Evolutionary conservation across 2,113 vertebrate genomes (phyloP), one percentile per base, ranked within the genome.

Genomic region (Pomatostomus ruficeps): DNA sequence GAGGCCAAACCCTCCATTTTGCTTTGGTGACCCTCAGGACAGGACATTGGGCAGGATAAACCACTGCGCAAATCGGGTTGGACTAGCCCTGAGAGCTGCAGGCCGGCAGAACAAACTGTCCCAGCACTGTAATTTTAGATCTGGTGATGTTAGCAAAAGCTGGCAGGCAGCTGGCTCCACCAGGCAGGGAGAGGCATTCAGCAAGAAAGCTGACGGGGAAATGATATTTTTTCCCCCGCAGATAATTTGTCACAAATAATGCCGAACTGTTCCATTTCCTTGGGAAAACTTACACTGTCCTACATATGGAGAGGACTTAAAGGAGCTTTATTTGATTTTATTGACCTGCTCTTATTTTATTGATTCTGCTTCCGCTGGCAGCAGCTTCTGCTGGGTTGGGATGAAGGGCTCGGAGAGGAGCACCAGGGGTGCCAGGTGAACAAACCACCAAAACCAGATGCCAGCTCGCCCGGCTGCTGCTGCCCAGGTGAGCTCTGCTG

Each of bases 121-220:
- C 51, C 68, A 88, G 24, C 55, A 45, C 63, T 88, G 23, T 77
- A 83, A 95, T 93, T 93, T 93, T 88, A 93, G 65, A 91, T 89
- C 25, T 85, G 70, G 86, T 57, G 84, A 68, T 61, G 84, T 65
- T 89, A 93, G 79, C 75, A 92, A 28, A 84, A 91, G 76, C 40
- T 91, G 86, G 26, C 89, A 89, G 89, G 22, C 80, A 95, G 84
- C 65, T 95, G 83, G 80, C 83, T 87, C 54, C 85, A n/a, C n/a
- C n/a, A n/a, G n/a, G n/a, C 59, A 81, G 62, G 66, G 78, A 94
- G 74, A 94, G 45, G 40, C 48, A 68, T 85, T 82, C 61, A 80
- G 63, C 63, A 67, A 83, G 93, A 95, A 79, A 91, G 85, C 88
- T 97, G 88, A 77, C 68, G 81, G 83, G 48, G 52, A 91, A 94